phyloP scores from a whole-genome alignment of 2,113 vertebrate species.

The Corythornis madagascariensis region DNA sequence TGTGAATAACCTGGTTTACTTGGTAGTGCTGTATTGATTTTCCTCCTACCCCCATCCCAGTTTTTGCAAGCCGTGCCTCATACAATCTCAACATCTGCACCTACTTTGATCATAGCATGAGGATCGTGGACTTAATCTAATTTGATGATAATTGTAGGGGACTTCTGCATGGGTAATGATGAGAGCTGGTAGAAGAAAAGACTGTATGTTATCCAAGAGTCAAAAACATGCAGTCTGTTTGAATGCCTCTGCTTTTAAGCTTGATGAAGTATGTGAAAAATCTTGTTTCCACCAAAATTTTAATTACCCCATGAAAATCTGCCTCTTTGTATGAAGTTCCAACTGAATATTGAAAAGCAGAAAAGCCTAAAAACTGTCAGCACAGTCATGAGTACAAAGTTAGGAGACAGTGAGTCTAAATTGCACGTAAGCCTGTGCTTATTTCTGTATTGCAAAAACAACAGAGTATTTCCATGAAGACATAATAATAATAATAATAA shows the following conservation, averaged over 20 bases:
- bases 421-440: not conserved
- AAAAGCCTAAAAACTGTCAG: not conserved
- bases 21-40: not conserved
- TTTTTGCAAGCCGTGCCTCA: not conserved
- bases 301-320: slow-evolving; percentile 3
- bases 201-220: not conserved
- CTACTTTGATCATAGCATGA: not conserved
- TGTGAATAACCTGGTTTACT: not conserved
- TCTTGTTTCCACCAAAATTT: not conserved
- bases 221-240: not conserved
- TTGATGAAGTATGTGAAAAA: slow-evolving; percentile 4
- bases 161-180: not conserved
- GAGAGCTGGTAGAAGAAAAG: not conserved
- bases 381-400: not conserved
- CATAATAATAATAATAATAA: not conserved
- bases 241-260: not conserved
- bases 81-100: not conserved
- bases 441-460: not conserved
- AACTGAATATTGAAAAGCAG: not conserved
- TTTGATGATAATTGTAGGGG: not conserved
- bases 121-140: not conserved
- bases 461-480: not conserved
- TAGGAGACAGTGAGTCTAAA: not conserved
- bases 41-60: not conserved
- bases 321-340: not conserved